Evolutionary conservation across 2,888 invertebrate species (phyloP).

Genomic region (Trissoscelio sp.): DNA sequence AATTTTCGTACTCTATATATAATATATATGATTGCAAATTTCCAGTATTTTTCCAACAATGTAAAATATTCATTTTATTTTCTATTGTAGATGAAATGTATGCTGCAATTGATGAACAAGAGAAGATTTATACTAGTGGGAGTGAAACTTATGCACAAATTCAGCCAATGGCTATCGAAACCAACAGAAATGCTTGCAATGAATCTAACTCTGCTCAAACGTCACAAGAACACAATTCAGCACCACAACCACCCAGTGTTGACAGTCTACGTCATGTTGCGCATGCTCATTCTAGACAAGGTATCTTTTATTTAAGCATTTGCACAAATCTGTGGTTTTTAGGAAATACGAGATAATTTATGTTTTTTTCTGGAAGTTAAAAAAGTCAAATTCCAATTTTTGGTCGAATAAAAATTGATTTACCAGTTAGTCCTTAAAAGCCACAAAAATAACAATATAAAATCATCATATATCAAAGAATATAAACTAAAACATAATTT

Average conservation of each 20-base stretch:
- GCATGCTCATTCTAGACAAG: slow-evolving; percentile 86
- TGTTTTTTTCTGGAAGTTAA: too few species aligned
- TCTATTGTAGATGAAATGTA: slow-evolving; percentile 91
- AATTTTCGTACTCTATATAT: slow-evolving; percentile 2
- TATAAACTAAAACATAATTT: too few species aligned
- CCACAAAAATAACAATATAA: too few species aligned
- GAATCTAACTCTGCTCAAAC: slow-evolving; percentile 78
- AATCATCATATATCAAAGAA: background rate
- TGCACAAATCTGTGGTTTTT: too few species aligned
- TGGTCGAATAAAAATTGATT: too few species aligned
- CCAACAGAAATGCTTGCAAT: slow-evolving; percentile 80
- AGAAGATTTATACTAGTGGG: slow-evolving; percentile 88
- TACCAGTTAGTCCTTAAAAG: too few species aligned
- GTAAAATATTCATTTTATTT: background rate
- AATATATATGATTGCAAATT: background rate
- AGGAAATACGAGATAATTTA: too few species aligned
- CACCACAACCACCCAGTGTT: slow-evolving; percentile 86
- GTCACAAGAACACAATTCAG: slow-evolving; percentile 79
- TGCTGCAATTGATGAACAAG: slow-evolving; percentile 93
- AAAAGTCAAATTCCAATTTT: too few species aligned
- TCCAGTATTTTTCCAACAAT: too few species aligned
- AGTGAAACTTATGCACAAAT: slow-evolving; percentile 96
- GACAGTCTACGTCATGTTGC: slow-evolving; percentile 86
- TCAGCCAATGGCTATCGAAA: slow-evolving; percentile 85
- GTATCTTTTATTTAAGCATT: slow-evolving; percentile 76